Base-by-base conservation (phyloP, 2,888 invertebrate genomes). In the Ditylenchus weischeri region DNA sequence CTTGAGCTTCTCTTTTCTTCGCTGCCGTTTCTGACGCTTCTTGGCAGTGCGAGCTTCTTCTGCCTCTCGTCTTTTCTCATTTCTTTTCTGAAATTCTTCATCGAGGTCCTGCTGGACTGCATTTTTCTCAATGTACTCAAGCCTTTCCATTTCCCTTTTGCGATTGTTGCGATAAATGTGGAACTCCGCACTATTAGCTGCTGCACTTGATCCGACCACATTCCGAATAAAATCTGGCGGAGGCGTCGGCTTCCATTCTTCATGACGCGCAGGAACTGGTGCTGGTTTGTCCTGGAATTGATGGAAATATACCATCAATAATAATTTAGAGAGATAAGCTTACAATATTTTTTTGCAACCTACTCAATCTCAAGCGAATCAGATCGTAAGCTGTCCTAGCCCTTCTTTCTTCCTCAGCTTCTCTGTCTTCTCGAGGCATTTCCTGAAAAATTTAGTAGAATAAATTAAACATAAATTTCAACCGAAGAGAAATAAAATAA, bases 131-230 rank as follows among this genome's bases (percentile, higher is more conserved):
- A 94, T 91, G 82, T 89, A 90, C 83, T 93, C 93, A 83, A 95
- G 92, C 67, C 98, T 87, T 0, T 95, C 92, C 85, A 93, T 93
- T 86, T 98, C 96, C 84, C 96, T 92, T 69, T 96, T 87, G 60
- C 96, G 86, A 57, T 96, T 87, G 85, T 96, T 95, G 71, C 96
- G 88, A 82, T 96, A 96, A 0, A 98, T 95, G 84, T 98, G 96
- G 85, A 98, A 98, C 85, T 98, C 98, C 10, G 98, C 96, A 70
- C 94, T 94, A 0, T 98, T 98, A 47, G 96, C 98, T 21, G 98
- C 98, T 38, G 98, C 98, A 86, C 94, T 93, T 0, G 95, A 96
- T n/a, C 96, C 96, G 93, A 96, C 96, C 4, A 96, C 94, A 88
- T 98, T 98, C 66, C 95, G 87, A 8, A 96, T 93, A 85, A 96